Conservation (phyloP, 1,140 invertebrate genomes). For the Drosophila melanica region DNA sequence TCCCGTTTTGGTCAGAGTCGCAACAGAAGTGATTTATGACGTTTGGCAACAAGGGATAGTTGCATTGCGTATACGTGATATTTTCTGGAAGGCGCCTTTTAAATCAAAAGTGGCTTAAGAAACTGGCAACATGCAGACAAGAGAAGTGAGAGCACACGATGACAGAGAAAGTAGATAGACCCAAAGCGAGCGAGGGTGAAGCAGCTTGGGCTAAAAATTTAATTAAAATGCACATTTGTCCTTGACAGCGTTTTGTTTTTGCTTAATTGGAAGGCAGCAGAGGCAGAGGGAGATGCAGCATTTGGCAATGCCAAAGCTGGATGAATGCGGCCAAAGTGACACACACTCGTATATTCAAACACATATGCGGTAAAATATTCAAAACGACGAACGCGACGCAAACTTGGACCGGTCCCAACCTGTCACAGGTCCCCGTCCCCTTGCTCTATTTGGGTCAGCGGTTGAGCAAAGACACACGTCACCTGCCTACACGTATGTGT, state of each 20-base stretch:
- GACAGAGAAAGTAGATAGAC: background rate
- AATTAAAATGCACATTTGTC: conserved; percentile 82
- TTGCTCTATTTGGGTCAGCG: background rate
- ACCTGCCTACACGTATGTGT: conserved; percentile 8
- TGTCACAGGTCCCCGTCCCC: background rate
- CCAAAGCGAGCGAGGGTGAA: conserved; percentile 16
- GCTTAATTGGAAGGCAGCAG: conserved; percentile 67
- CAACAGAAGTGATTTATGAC: conserved; percentile 75
- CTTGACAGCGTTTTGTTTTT: conserved; percentile 79
- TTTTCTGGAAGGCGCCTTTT: conserved; percentile 48
- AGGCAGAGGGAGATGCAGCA: conserved; percentile 13
- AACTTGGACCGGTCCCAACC: conserved; percentile 19
- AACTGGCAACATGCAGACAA: conserved; percentile 22
- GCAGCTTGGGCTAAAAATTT: conserved; percentile 62
- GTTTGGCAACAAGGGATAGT: conserved; percentile 11
- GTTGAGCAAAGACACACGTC: background rate
- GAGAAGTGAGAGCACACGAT: background rate
- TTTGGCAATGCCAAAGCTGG: conserved; percentile 38
- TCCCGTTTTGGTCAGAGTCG: conserved; percentile 15
- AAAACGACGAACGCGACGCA: conserved; percentile 49
- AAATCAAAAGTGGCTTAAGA: conserved; percentile 54
- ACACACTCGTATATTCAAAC: conserved; percentile 4
- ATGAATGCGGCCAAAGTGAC: conserved; percentile 47
- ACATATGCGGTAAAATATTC: conserved; percentile 51
- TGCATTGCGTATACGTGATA: conserved; percentile 62